A percentile compares a stretch with the other conserved stretches of the same genome.
These are phyloP conservation scores for Tachypleus tridentatus DNA, from an alignment of 1,140 invertebrate genomes.

Conservation along the genomic window DNA sequence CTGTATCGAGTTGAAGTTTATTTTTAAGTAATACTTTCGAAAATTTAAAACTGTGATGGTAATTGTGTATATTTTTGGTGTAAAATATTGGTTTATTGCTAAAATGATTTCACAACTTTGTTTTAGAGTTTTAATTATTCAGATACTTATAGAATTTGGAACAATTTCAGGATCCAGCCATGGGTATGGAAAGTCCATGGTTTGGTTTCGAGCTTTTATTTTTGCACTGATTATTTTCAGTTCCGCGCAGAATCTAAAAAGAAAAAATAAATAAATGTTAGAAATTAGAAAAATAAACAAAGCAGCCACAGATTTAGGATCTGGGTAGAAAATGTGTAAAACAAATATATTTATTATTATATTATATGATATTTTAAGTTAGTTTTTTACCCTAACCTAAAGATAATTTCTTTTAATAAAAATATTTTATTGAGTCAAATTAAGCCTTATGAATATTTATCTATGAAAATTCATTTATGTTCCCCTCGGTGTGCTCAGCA, in stretches of 20 bases:
- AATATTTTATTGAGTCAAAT: no score
- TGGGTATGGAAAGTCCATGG: conserved; percentile 29
- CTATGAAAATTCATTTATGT: no score
- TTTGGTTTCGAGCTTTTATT: conserved; percentile 32
- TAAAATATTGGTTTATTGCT: no score
- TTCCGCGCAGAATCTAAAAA: conserved; percentile 32
- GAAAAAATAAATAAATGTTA: conserved; percentile 4
- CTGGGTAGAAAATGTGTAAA: conserved; percentile 2
- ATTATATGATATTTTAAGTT: no score
- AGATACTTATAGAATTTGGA: conserved; percentile 39
- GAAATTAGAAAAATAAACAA: neutral
- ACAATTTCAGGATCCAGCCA: conserved; percentile 36
- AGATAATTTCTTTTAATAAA: neutral
- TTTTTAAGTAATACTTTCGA: no score
- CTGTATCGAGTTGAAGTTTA: no score
- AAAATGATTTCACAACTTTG: no score
- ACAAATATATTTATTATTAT: neutral
- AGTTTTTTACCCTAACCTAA: neutral
- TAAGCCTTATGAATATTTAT: no score
- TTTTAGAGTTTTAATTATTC: neutral
- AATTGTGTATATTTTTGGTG: no score
- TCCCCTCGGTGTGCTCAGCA: no score
- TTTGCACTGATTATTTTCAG: conserved; percentile 29
- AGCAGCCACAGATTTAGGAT: neutral
- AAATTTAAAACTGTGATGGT: no score